These are phyloP conservation scores for Chirona hameri DNA, from an alignment of 2,888 invertebrate species.

Conservation along the genomic window DNA sequence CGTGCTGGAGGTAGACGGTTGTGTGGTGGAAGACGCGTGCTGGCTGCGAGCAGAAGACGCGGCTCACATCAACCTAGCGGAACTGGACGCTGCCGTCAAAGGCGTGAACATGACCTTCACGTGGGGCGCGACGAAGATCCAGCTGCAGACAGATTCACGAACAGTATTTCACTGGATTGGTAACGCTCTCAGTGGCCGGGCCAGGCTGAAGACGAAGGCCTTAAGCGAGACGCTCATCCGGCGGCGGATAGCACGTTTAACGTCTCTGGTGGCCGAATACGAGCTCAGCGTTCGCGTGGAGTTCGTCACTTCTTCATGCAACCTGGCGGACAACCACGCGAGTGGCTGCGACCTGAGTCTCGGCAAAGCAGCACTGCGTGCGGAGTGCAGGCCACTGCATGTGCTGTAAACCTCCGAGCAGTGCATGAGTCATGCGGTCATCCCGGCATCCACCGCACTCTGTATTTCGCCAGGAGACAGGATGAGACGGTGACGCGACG, in stretches of 20 bases:
- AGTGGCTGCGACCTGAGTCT: too few species aligned
- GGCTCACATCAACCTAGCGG: constrained; percentile 32
- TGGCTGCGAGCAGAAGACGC: constrained; percentile 32
- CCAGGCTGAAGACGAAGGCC: constrained; percentile 30
- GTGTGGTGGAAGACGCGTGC: constrained; percentile 30
- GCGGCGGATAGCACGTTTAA: neutral
- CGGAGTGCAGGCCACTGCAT: too few species aligned
- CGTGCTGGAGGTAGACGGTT: constrained; percentile 29
- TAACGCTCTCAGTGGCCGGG: neutral
- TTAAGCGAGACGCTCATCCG: constrained; percentile 28
- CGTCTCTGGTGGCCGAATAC: neutral
- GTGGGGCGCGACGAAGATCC: constrained; percentile 22
- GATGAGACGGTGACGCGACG: too few species aligned
- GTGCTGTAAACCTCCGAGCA: too few species aligned
- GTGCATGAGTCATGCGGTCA: too few species aligned
- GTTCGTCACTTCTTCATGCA: too few species aligned
- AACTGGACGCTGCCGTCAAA: constrained; percentile 32
- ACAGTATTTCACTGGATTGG: constrained; percentile 23
- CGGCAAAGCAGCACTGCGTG: too few species aligned
- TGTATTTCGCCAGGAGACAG: too few species aligned
- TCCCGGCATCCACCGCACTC: too few species aligned
- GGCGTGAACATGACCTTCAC: constrained; percentile 31
- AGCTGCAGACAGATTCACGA: constrained; percentile 24
- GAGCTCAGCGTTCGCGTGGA: too few species aligned
- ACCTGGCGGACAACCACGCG: too few species aligned